Percentiles rank a stretch among this genome's conserved stretches.
phyloP scores from a whole-genome alignment of 92 coral and sea anemone species.

The Bergia puertoricense region DNA sequence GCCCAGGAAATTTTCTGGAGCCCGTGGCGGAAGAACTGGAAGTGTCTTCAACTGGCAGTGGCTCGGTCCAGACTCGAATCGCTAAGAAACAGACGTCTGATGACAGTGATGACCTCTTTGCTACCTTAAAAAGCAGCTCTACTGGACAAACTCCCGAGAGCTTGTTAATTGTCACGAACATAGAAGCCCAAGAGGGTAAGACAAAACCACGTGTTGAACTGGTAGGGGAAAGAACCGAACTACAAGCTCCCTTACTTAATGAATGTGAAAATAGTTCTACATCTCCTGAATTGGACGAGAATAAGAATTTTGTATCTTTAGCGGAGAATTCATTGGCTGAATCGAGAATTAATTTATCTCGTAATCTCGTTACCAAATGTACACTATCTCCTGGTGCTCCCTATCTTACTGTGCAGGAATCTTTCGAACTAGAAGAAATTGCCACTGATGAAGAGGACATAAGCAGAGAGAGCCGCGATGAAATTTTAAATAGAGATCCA shows the following conservation, averaged over 20 bases:
- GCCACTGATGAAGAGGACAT: conserved; percentile 67
- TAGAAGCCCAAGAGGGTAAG: conserved; percentile 16
- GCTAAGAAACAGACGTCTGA: conserved; percentile 60
- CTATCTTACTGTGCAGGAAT: conserved; percentile 56
- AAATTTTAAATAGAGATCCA: conserved; percentile 31
- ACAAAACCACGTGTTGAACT: not conserved
- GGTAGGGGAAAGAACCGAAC: not conserved
- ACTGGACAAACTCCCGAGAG: conserved; percentile 8
- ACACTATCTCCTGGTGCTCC: conserved; percentile 39
- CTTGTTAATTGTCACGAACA: conserved; percentile 11
- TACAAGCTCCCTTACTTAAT: not conserved
- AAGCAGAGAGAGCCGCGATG: conserved; percentile 32
- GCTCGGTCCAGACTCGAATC: conserved; percentile 65
- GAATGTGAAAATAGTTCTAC: not conserved
- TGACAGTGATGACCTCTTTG: conserved; percentile 44
- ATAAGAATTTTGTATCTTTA: not conserved
- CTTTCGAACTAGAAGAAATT: conserved; percentile 85
- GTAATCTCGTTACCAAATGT: not conserved
- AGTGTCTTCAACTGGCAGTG: conserved; percentile 92
- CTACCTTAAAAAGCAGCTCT: not conserved
- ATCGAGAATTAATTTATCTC: not conserved
- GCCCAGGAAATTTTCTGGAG: conserved; percentile 74
- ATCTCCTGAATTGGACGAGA: not conserved
- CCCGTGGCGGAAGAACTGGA: conserved; percentile 93
- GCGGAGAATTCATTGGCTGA: not conserved